These are phyloP conservation scores for Bradysia coprophila DNA, from an alignment of 1,140 invertebrate species.

Conservation along the genomic window DNA sequence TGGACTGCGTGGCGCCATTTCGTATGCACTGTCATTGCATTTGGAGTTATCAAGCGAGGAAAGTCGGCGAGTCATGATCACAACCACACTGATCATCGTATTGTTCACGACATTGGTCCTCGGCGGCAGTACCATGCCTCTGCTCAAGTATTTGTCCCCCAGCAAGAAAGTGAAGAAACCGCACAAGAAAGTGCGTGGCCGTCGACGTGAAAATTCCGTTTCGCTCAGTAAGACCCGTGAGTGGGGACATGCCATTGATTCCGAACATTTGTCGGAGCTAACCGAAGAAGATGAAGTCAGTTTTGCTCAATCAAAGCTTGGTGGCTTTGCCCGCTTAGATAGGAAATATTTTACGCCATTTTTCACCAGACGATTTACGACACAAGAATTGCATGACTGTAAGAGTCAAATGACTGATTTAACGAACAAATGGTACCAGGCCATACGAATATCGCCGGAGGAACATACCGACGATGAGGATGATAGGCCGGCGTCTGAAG, in stretches of 20 bases:
- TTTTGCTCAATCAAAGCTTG: slow-evolving; percentile 39
- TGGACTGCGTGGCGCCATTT: slow-evolving; percentile 89
- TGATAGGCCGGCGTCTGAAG: slow-evolving; percentile 5
- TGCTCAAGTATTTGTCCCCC: slow-evolving; percentile 66
- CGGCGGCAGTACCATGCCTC: slow-evolving; percentile 91
- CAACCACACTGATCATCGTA: slow-evolving; percentile 92
- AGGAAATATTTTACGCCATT: slow-evolving; percentile 89
- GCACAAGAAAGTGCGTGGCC: slow-evolving; percentile 3
- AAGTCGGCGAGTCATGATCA: slow-evolving; percentile 88
- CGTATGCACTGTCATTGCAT: slow-evolving; percentile 92
- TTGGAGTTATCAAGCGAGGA: slow-evolving; percentile 79
- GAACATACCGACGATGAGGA: slow-evolving; percentile 37
- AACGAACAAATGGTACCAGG: slow-evolving; percentile 93
- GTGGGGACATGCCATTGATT: slow-evolving; percentile 92
- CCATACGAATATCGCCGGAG: slow-evolving; percentile 62
- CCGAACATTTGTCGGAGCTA: slow-evolving; percentile 86
- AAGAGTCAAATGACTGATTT: slow-evolving; percentile 91
- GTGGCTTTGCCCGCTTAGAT: slow-evolving; percentile 78
- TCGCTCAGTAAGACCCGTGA: slow-evolving; percentile 92
- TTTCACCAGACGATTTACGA: slow-evolving; percentile 85
- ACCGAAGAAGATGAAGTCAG: slow-evolving; percentile 77
- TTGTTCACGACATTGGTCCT: slow-evolving; percentile 88
- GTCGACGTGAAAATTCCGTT: slow-evolving; percentile 48
- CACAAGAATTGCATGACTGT: slow-evolving; percentile 86
- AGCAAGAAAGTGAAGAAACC: slow-evolving; percentile 25